phyloP scores from a whole-genome alignment of 2,797 vertebrate genomes.

The Orestias chungarensis region DNA sequence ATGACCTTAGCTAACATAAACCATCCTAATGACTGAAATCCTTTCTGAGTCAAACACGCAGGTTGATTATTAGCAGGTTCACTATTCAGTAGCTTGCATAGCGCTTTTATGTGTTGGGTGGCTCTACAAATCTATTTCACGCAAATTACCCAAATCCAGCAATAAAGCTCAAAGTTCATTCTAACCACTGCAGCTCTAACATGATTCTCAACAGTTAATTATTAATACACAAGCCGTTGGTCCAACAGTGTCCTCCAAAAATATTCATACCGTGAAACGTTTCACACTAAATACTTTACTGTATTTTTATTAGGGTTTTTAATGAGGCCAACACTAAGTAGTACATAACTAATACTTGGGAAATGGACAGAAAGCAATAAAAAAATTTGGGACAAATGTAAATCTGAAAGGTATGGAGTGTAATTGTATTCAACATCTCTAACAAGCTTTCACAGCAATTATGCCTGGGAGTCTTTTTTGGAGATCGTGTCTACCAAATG shows the following conservation, averaged over 20 bases:
- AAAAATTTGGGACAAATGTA: background rate
- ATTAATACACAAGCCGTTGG: background rate
- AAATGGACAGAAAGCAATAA: no score
- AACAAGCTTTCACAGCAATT: background rate
- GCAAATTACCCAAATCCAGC: constrained; percentile 6
- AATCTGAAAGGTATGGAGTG: background rate
- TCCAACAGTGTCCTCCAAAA: background rate
- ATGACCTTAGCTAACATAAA: background rate
- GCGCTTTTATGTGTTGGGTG: background rate
- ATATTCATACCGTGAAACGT: background rate
- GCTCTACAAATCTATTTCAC: constrained; percentile 5
- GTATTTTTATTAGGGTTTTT: background rate
- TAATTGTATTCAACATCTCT: background rate
- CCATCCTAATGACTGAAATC: background rate
- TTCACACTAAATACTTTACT: background rate
- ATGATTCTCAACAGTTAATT: background rate
- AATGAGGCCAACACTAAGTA: background rate
- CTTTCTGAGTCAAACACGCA: background rate
- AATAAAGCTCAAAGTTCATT: constrained; percentile 40
- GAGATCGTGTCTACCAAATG: no score
- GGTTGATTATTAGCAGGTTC: constrained; percentile 27
- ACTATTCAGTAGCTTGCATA: constrained; percentile 2
- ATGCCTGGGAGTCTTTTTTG: background rate
- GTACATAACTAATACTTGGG: background rate
- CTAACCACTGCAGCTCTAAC: constrained; percentile 1